A percentile compares a stretch with the other conserved stretches of the same genome.
phyloP scores from a whole-genome alignment of 2,113 vertebrate species.

The Caloenas nicobarica region DNA sequence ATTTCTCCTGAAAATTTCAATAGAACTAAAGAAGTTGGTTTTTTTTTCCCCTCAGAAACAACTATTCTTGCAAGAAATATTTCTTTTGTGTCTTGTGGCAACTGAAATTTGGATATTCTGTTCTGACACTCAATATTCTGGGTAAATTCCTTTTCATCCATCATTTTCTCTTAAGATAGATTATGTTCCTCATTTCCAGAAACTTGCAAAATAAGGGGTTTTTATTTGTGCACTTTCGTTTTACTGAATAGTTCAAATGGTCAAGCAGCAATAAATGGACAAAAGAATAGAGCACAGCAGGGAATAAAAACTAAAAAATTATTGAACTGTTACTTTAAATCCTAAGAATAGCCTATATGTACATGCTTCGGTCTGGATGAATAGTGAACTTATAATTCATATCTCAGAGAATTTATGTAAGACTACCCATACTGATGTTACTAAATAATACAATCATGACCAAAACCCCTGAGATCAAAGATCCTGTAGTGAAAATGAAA shows the following conservation, averaged over 20 bases:
- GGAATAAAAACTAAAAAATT: background rate
- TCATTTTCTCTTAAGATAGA: background rate
- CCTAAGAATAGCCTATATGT: background rate
- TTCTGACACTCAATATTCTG: background rate
- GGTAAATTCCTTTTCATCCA: background rate
- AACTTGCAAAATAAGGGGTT: background rate
- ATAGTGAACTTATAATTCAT: background rate
- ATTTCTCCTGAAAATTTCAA: background rate
- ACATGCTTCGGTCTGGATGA: background rate
- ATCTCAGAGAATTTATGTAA: background rate
- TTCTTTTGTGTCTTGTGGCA: background rate
- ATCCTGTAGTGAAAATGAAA: background rate
- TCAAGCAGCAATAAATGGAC: background rate
- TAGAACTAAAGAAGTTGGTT: background rate
- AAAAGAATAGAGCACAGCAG: background rate
- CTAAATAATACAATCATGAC: background rate
- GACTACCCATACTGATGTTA: background rate
- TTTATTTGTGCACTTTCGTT: background rate
- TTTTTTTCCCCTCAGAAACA: background rate
- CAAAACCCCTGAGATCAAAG: background rate
- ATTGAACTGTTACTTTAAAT: background rate
- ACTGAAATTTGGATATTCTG: background rate
- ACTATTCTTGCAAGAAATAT: background rate
- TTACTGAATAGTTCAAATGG: background rate
- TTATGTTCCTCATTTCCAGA: background rate